Evolutionary conservation across 92 coral and sea anemone species (phyloP).

Genomic region (Phenganax stokvisi): DNA sequence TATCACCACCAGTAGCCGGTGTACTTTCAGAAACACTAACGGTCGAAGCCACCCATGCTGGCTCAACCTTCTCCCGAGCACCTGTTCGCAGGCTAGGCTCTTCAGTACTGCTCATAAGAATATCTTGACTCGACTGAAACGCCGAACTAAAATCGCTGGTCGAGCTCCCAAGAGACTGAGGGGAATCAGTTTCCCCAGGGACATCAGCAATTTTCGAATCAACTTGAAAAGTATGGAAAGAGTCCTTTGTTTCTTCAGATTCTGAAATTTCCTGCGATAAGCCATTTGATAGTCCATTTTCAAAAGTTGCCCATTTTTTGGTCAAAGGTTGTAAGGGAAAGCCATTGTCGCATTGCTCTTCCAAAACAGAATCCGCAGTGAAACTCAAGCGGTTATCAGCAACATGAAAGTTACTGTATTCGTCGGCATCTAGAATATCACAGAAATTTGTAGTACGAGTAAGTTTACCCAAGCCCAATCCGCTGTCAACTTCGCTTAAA

Average conservation of each 20-base stretch:
- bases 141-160: constrained; percentile 39
- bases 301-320: constrained; percentile 35
- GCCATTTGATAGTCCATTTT: background rate
- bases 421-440: constrained; percentile 82
- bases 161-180: constrained; percentile 41
- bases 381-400: constrained; percentile 46
- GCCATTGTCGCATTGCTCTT: background rate
- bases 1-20: background rate
- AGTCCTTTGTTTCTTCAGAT: background rate
- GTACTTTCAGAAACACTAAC: background rate
- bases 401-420: constrained; percentile 59
- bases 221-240: constrained; percentile 58
- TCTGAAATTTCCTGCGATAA: background rate
- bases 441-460: constrained; percentile 83
- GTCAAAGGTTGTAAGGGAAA: constrained; percentile 16
- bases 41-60: constrained; percentile 3
- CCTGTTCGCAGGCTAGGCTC: background rate
- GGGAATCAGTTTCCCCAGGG: constrained; percentile 26
- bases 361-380: constrained; percentile 35
- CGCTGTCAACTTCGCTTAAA: constrained; percentile 63
- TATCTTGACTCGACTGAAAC: constrained; percentile 35
- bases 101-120: constrained; percentile 6
- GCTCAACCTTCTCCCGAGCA: too few species aligned
- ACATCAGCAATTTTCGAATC: constrained; percentile 39
- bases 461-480: constrained; percentile 59